These are phyloP conservation scores for Chrysaora quinquecirrha DNA, from an alignment of 30 jellyfish, hydroid and myxozoan genomes.

Conservation along the genomic window DNA sequence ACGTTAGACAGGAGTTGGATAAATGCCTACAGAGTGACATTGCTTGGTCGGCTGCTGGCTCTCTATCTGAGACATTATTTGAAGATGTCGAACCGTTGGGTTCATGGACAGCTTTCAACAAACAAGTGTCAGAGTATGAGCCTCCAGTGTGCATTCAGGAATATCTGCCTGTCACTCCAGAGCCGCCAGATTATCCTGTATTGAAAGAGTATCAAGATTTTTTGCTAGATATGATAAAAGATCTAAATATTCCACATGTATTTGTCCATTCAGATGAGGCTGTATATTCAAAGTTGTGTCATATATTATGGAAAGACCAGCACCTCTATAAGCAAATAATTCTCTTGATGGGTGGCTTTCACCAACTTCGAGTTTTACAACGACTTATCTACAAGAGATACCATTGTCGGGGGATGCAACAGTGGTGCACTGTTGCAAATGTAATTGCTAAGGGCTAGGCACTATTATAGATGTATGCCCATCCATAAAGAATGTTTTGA, in stretches of 20 bases:
- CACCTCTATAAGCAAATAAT: no score
- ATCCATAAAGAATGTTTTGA: no score
- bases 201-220: conserved; percentile 38
- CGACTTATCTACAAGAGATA: conserved; percentile 21
- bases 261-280: conserved; percentile 65
- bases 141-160: conserved; percentile 20
- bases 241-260: conserved; percentile 22
- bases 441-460: conserved; percentile 20
- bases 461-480: not conserved
- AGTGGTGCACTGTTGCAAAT: conserved; percentile 25
- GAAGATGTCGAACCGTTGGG: conserved; percentile 48
- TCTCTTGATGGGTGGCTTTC: conserved; percentile 54
- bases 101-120: conserved; percentile 51
- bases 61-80: no score
- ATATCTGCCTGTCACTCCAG: conserved; percentile 56
- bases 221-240: conserved; percentile 19
- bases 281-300: conserved; percentile 56
- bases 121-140: conserved; percentile 23
- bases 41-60: conserved; percentile 49
- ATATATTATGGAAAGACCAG: conserved; percentile 31
- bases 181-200: conserved; percentile 51
- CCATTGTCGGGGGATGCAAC: no score
- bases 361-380: conserved; percentile 31
- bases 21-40: conserved; percentile 33
- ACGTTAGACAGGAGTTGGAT: conserved; percentile 20